phyloP scores from a whole-genome alignment of 2,888 invertebrate genomes.

The Erebia ligea region DNA sequence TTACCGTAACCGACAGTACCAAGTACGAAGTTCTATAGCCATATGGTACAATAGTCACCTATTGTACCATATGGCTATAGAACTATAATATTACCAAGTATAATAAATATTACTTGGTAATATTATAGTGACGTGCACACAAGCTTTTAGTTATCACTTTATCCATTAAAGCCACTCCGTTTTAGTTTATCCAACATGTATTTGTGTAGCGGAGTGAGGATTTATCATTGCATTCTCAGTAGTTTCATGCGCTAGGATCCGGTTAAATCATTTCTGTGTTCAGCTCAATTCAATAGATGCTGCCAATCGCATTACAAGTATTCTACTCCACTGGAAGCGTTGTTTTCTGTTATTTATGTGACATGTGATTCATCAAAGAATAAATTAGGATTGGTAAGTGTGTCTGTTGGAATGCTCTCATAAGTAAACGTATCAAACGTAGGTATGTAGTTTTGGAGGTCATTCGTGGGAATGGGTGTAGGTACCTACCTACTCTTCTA shows the following conservation, averaged over 20 bases:
- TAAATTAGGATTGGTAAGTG: too few species aligned
- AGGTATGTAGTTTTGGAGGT: too few species aligned
- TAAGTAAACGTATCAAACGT: too few species aligned
- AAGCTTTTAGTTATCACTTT: slow-evolving; percentile 71
- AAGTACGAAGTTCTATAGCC: too few species aligned
- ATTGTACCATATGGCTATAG: too few species aligned
- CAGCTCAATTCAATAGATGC: slow-evolving; percentile 21
- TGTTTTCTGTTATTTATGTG: not conserved
- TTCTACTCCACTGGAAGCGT: not conserved
- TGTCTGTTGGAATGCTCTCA: too few species aligned
- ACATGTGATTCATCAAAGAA: not conserved
- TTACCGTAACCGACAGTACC: too few species aligned
- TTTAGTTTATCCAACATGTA: slow-evolving; percentile 55
- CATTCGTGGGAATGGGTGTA: too few species aligned
- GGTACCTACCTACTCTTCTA: too few species aligned
- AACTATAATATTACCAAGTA: too few species aligned
- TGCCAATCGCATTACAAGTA: slow-evolving; percentile 7
- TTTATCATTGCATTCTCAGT: slow-evolving; percentile 56
- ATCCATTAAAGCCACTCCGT: slow-evolving; percentile 56
- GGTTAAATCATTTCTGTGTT: slow-evolving; percentile 28
- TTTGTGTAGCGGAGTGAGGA: slow-evolving; percentile 50
- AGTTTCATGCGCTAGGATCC: slow-evolving; percentile 29
- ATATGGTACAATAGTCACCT: too few species aligned
- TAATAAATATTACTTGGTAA: too few species aligned
- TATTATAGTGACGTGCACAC: slow-evolving; percentile 42